Conservation (phyloP, 2,797 vertebrate species). For the Triplophysa yarkandensis region DNA sequence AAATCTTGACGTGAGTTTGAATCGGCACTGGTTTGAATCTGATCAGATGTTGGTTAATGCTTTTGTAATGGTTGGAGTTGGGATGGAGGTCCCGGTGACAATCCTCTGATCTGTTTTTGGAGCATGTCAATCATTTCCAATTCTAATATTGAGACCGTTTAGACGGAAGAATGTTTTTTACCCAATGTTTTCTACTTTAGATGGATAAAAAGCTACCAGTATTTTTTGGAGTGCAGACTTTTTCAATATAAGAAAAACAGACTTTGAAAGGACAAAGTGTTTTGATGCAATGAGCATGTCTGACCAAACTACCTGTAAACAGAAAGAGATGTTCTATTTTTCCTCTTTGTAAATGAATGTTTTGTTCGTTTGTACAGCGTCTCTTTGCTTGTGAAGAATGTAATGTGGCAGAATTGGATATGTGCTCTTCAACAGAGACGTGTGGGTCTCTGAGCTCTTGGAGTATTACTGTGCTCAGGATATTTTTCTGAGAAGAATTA, state of each 20-base stretch:
- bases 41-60: conserved; percentile 3
- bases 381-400: conserved; percentile 66
- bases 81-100: neutral
- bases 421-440: conserved; percentile 14
- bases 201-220: conserved; percentile 63
- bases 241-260: conserved; percentile 49
- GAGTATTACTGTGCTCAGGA: conserved; percentile 47
- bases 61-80: conserved; percentile 12
- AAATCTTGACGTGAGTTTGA: neutral
- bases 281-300: conserved; percentile 58
- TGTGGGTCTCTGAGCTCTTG: conserved; percentile 36
- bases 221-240: conserved; percentile 66
- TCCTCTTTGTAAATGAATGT: conserved; percentile 50
- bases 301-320: conserved; percentile 60
- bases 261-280: conserved; percentile 30
- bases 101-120: conserved; percentile 6
- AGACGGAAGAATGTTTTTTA: conserved; percentile 77
- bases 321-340: conserved; percentile 61
- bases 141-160: conserved; percentile 53
- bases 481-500: conserved; percentile 44
- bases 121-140: conserved; percentile 12
- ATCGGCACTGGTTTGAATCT: conserved; percentile 43
- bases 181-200: conserved; percentile 75
- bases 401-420: conserved; percentile 53
- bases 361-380: conserved; percentile 61